Conservation (phyloP, 2,888 invertebrate genomes). For the Metallyticus violacea region DNA sequence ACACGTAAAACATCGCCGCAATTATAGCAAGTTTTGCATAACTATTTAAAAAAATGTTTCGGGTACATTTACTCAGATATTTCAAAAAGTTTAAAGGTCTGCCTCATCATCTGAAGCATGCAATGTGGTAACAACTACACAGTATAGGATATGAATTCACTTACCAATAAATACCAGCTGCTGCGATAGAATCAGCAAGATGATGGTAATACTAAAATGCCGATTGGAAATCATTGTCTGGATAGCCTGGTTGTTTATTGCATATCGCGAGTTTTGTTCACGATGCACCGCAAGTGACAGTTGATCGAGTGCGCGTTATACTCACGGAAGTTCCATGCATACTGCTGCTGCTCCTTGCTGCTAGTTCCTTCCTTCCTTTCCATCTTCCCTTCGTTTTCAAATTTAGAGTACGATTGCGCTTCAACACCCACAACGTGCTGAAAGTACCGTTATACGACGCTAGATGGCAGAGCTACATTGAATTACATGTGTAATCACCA, state of each 20-base stretch:
- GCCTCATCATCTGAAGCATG: too few relatives aligned
- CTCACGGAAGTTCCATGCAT: neutral
- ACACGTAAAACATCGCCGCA: too few relatives aligned
- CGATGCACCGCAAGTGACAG: neutral
- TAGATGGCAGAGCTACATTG: neutral
- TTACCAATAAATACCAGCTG: neutral
- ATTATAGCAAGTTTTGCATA: too few relatives aligned
- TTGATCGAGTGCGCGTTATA: neutral
- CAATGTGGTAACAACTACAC: too few relatives aligned
- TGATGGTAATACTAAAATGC: neutral
- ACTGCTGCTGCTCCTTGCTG: neutral
- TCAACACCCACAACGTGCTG: neutral
- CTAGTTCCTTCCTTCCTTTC: neutral
- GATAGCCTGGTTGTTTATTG: neutral
- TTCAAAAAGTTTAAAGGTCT: too few relatives aligned
- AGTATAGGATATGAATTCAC: neutral
- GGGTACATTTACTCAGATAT: too few relatives aligned
- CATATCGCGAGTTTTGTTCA: neutral
- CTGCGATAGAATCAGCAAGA: neutral
- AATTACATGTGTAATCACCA: neutral
- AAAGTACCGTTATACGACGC: neutral
- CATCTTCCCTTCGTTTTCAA: neutral
- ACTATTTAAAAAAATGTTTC: too few relatives aligned
- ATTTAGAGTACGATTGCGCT: conserved; percentile 1
- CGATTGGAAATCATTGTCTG: neutral